Evolutionary conservation across 1,140 invertebrate genomes (phyloP), one percentile per base, ranked within the genome.

Genomic region (Lasioglossum baleicum): DNA sequence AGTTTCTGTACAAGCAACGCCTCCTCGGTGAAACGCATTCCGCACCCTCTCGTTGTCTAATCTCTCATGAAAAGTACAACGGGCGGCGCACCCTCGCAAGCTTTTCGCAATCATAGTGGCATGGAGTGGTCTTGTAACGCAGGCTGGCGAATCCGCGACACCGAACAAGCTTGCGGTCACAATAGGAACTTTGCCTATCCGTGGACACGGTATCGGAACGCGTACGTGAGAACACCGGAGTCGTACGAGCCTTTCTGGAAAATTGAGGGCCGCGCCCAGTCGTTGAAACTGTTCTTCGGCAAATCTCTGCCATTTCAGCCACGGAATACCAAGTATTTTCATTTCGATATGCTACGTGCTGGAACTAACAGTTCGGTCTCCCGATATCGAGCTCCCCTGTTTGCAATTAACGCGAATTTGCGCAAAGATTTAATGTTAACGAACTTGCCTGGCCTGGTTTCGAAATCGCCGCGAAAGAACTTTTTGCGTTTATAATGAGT

Each of bases 21-120:
- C 58, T 7, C 31, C 13, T 13, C 7, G 61, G 15, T 17, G 64
- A 40, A 67, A 10, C 17, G 35, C 35, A 56, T 61, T 80, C 40
- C 78, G 42, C n/a, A 42, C 61, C 42, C 56, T n/a, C 11, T 20
- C 44, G 60, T 58, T 42, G 80, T 77, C 67, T 71, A 81, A 81
- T 81, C 74, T 71, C 61, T 81, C 74, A 81, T 81, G 66, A 40
- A 58, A 77, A 81, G 74, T 65, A 65, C 64, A 68, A 7, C 2
- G 26, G 35, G 26, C 10, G 48, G 15, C 68, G 20, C 58, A 13
- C 22, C n/a, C n/a, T 42, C 53, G 66, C 40, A 40, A 66, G 73
- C 75, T 71, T 60, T 78, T 68, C 68, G 53, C 64, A 44, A 82
- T 78, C 75, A 68, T 78, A 82, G 77, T 72, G 68, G 63, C 75